These are phyloP conservation scores for Platysternon megacephalum DNA, from an alignment of 2,113 vertebrate genomes.

Conservation along the genomic window DNA sequence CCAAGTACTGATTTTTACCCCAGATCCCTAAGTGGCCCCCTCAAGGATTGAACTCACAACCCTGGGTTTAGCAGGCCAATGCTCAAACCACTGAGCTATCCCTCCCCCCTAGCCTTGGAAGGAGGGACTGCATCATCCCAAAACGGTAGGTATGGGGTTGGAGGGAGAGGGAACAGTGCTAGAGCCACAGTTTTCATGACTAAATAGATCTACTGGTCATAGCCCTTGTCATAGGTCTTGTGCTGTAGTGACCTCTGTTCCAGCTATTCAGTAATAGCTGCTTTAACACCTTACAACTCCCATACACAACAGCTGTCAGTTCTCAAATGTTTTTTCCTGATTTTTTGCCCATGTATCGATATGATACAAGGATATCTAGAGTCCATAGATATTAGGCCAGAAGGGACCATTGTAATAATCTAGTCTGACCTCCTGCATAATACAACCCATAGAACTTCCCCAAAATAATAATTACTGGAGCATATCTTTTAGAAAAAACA, in stretches of 20 bases:
- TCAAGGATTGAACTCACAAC: no score
- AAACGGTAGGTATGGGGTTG: background rate
- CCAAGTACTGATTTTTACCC: no score
- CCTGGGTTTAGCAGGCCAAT: no score
- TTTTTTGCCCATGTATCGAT: background rate
- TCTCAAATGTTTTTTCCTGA: background rate
- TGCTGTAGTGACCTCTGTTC: background rate
- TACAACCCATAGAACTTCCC: background rate
- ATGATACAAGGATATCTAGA: background rate
- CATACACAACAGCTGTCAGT: background rate
- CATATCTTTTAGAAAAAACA: background rate
- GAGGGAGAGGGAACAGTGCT: fast-evolving
- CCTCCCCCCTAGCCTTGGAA: no score
- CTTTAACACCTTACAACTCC: background rate
- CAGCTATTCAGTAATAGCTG: background rate
- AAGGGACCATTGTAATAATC: background rate
- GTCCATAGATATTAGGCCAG: background rate
- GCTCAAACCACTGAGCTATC: no score
- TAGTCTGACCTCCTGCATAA: background rate
- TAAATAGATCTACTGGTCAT: background rate
- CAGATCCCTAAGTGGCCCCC: no score
- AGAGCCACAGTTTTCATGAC: background rate
- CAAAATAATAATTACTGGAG: background rate
- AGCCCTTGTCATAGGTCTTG: background rate
- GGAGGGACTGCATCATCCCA: background rate